Evolutionary conservation across 2,797 vertebrate species (phyloP), one percentile per base, ranked within the genome.

Genomic region (Zenarchopterus dispar): DNA sequence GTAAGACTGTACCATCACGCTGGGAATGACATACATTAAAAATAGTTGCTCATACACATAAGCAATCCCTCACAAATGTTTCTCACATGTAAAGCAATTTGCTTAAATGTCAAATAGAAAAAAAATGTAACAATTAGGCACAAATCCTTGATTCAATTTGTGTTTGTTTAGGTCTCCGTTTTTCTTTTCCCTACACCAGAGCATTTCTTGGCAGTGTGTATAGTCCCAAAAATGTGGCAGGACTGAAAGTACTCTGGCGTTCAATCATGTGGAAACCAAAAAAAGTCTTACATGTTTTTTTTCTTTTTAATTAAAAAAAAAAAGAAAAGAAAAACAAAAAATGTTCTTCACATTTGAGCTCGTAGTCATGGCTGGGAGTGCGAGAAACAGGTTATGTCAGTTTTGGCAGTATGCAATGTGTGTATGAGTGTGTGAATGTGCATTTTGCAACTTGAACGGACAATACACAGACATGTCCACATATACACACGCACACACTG

Each of bases 261-360:
- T 92, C 85, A 89, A 89, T 78, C 75, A 73, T 70, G 84, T 90
- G 89, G 90, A 93, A 93, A 91, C 84, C 88, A 39, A 22, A 47
- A 81, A 85, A 77, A 77, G 58, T 83, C 51, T 81, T 85, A 84
- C 73, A 85, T 87, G 82, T 90, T 88, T 86, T 36, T 4, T 36
- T 11, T 11, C 4, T 10, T 36, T 36, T 36, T 36, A 15, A 15
- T 39, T 15, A 86, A 76, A 70, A 9, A 11, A 4, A 4, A 58
- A 42, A 0, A 39, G 81, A 74, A 73, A 45, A 28, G 16, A 41
- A 61, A 22, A 50, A 46, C 48, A 60, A 64, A 82, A 77, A 80
- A 87, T 91, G 91, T 94, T 93, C 90, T 94, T 94, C 93, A 94
- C 94, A 94, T 94, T 95, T 94, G 90, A 91, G 92, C 91, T 94